A percentile compares a stretch with the other conserved stretches of the same genome.
These are phyloP conservation scores for Scaptomyza graminum DNA, from an alignment of 1,140 invertebrate species.

Conservation along the genomic window DNA sequence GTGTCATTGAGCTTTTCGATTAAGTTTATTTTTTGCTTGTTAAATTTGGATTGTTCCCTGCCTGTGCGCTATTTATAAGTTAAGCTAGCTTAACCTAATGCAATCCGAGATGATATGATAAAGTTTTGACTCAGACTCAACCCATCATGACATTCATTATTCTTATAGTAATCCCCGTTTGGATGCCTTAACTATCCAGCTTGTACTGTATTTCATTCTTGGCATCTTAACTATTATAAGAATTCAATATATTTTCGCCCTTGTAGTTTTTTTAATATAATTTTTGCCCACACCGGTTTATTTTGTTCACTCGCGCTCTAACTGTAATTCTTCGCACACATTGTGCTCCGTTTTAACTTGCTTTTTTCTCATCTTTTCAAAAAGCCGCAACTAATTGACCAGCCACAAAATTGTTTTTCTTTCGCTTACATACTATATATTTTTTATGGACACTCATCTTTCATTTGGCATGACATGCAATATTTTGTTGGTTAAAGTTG, in stretches of 20 bases:
- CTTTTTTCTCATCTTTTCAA: constrained; percentile 16
- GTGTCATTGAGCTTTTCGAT: constrained; percentile 32
- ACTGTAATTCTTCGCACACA: constrained; percentile 24
- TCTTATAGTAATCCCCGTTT: neutral
- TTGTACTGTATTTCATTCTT: too few species aligned
- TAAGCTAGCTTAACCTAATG: neutral
- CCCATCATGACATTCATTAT: constrained; percentile 4
- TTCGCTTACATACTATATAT: neutral
- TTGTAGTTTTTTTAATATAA: neutral
- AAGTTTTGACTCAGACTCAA: neutral
- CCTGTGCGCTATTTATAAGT: neutral
- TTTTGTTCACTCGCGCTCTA: neutral
- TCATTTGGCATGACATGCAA: constrained; percentile 66
- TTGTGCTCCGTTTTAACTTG: constrained; percentile 18
- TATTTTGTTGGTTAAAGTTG: constrained; percentile 61
- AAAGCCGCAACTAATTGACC: constrained; percentile 49
- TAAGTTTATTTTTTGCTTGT: neutral
- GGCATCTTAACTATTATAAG: neutral
- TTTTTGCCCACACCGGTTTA: neutral
- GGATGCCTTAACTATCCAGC: neutral
- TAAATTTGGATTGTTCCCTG: neutral
- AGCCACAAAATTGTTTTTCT: constrained; percentile 57
- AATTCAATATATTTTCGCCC: neutral
- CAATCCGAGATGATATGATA: constrained; percentile 6
- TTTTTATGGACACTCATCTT: constrained; percentile 56